phyloP scores from a whole-genome alignment of 2,113 vertebrate genomes.

The Alligator mississippiensis region DNA sequence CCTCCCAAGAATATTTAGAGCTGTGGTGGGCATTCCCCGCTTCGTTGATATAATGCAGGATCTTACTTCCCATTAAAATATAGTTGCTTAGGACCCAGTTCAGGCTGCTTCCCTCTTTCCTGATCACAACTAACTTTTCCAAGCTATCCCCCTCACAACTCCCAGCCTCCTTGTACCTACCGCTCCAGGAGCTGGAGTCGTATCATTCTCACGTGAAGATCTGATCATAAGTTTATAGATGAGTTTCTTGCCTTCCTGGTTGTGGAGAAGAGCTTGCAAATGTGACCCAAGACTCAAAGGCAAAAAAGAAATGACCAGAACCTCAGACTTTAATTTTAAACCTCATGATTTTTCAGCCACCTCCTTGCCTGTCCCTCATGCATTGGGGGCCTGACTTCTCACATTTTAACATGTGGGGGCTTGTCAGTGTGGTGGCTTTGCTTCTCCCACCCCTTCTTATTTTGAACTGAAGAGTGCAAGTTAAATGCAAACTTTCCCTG shows the following conservation, averaged over 20 bases:
- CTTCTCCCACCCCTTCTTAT: accelerated
- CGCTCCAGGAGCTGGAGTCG: too few relatives aligned
- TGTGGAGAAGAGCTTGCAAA: not conserved
- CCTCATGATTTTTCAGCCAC: not conserved
- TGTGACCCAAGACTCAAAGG: not conserved
- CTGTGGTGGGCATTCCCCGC: not conserved
- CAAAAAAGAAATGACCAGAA: not conserved
- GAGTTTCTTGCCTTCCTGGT: not conserved
- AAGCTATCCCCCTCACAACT: not conserved
- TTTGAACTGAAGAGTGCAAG: not conserved
- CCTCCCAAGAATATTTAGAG: not conserved
- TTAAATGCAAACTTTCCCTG: accelerated
- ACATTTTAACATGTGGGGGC: not conserved
- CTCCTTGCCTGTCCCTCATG: too few relatives aligned
- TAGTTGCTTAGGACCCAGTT: not conserved
- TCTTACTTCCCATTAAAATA: not conserved
- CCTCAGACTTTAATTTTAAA: accelerated
- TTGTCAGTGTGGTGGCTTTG: not conserved
- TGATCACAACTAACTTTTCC: not conserved
- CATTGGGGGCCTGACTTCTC: not conserved
- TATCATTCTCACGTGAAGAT: too few relatives aligned
- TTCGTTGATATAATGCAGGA: not conserved
- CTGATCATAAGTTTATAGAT: too few relatives aligned
- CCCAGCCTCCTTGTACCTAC: not conserved
- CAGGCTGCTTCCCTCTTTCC: not conserved